Evolutionary conservation across 1,140 invertebrate genomes (phyloP), one percentile per base, ranked within the genome.

Genomic region (Sesamia nonagrioides): DNA sequence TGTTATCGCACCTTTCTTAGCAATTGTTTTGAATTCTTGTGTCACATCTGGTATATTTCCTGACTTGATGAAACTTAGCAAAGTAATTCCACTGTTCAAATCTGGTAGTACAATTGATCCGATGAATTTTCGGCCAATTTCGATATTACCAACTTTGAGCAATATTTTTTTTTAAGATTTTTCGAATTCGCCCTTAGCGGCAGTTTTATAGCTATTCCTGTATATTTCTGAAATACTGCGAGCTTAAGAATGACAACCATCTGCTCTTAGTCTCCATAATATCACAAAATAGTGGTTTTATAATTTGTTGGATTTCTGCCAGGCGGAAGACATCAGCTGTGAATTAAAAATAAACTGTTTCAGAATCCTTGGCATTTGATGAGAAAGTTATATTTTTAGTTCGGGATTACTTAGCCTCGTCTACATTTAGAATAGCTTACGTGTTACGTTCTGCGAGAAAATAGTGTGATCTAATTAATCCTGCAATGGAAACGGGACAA

Each of bases 251-350:
- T 42, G n/a, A 18, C 9, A 63, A 63, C 40, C 60, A 63, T 40
- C 8, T 40, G 60, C 9, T 63, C 17, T 7, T 42, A 63, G 37
- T 33, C 18, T n/a, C n/a, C 56, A n/a, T 54, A 11, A 37, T 61
- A 27, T 68, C 18, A 68, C 63, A 27, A 48, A 21, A 27, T 13
- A 63, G 69, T 73, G 37, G 21, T 75, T 37, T 75, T 75, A 33
- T n/a, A n/a, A 75, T 61, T 27, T 17, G 2, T 63, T 75, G 73
- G 73, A 21, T 1, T 11, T 0, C 2, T 50, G 58, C 73, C 73
- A 75, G 37, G 15, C 58, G 42, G 56, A 75, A 61, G 58, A 40
- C 21, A 60, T 75, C 58, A 42, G 56, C 37, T 60, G 73, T 60
- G 50, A 58, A 50, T 48, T 63, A 61, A 63, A 75, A 75, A 63